Evolutionary conservation across 2,113 vertebrate species (phyloP).

Genomic region (Passer domesticus): DNA sequence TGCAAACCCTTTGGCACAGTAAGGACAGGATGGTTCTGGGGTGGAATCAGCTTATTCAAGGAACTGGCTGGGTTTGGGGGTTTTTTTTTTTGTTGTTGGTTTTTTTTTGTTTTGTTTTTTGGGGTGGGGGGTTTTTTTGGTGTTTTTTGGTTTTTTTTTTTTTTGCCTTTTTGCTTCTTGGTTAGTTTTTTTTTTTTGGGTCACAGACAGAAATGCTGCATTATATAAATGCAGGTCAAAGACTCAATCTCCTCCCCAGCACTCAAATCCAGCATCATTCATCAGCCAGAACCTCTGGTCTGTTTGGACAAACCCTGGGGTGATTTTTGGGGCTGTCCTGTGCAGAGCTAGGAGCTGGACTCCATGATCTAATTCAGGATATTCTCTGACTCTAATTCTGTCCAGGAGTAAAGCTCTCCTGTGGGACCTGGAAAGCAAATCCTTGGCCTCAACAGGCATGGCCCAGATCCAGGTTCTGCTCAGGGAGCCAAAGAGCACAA

Average conservation of each 20-base stretch:
- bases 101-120: not conserved
- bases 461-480: not conserved
- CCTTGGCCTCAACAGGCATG: not conserved
- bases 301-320: not conserved
- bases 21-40: not conserved
- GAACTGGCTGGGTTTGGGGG: not conserved
- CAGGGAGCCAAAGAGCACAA: not conserved
- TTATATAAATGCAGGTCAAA: not conserved
- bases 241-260: not conserved
- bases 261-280: not conserved
- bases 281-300: not conserved
- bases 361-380: not conserved
- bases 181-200: not conserved
- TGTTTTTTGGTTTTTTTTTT: not conserved
- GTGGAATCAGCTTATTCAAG: not conserved
- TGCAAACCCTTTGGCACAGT: not conserved
- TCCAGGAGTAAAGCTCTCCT: not conserved
- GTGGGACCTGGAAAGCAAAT: not conserved
- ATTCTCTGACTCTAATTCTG: not conserved
- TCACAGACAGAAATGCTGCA: not conserved
- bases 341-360: not conserved
- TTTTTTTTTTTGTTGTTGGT: not conserved
- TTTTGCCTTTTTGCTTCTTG: not conserved
- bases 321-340: not conserved
- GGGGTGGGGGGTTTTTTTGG: too few relatives aligned